Evolutionary conservation across 2,888 invertebrate genomes (phyloP), one percentile per base, ranked within the genome.

Genomic region (Ectemnius continuus): DNA sequence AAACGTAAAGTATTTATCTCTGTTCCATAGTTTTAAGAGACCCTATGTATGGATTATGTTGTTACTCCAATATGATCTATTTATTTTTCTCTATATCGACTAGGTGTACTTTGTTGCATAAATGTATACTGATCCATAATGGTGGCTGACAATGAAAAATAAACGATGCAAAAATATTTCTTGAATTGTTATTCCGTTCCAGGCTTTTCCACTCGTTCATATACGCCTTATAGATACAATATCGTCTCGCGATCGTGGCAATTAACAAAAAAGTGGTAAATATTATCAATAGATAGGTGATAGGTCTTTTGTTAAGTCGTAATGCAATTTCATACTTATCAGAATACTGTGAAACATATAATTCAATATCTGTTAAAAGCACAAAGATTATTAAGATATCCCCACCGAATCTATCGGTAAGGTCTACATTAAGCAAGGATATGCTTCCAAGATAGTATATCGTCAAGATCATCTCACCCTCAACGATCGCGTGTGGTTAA

Each of bases 1-100:
- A 4, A 64, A 64, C 16, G 52, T 52, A 16, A 65, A 68, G 46
- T 63, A 73, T 70, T 70, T 70, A 70, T 70, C 47, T 52, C 67
- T 73, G 70, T 76, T 73, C 76, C 52, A 60, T 73, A 68, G 64
- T 66, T 70, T 16, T 64, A 67, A 62, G 48, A 59, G 58, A 28
- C 36, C 26, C 56, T 63, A 45, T 60, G 45, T 46, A 52, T 26
- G 11, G 18, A 61, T 64, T 56, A 6, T 36, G 36, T 18, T 46
- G 28, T 52, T 36, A n/a, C 13, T 56, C 6, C 5, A 46, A 46
- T 46, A 23, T 63, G 14, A 23, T 63, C 36, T 65, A 60, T 57
- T 36, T 67, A 36, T 57, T 59, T 45, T 52, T 52, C 16, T 16
- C 52, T 52, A 14, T 65, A 61, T 72, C 63, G 47, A 63, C 59